Conservation (phyloP, 2,113 vertebrate genomes). For the Chlamydotis undulata region DNA sequence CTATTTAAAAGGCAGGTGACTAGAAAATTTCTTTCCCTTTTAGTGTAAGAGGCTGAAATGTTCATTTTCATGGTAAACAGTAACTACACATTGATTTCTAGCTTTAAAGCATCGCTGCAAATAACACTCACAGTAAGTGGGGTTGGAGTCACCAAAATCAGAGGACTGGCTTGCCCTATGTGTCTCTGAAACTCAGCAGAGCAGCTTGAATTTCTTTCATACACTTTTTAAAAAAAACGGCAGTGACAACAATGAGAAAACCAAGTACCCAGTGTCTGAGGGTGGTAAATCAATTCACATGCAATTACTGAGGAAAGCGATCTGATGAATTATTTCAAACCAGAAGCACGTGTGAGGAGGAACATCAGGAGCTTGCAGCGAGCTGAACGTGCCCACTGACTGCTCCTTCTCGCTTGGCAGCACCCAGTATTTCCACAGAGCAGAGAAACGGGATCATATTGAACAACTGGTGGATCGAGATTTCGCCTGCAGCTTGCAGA, state of each 20-base stretch:
- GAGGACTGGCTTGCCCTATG: not conserved
- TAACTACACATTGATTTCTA: slow-evolving; percentile 36
- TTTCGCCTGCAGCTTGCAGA: not conserved
- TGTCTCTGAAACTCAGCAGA: not conserved
- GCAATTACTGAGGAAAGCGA: not conserved
- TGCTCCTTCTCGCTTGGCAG: not conserved
- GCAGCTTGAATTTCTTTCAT: slow-evolving; percentile 12
- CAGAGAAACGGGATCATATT: accelerated
- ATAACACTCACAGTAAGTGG: slow-evolving; percentile 14
- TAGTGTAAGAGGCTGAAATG: slow-evolving; percentile 44
- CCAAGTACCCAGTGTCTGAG: not conserved
- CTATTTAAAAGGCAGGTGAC: slow-evolving; percentile 70
- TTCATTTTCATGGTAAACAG: slow-evolving; percentile 68
- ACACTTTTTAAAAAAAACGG: not conserved
- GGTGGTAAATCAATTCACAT: not conserved
- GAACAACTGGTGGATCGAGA: accelerated
- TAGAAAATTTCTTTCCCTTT: slow-evolving; percentile 52
- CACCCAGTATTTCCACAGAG: not conserved
- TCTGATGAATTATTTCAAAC: not conserved
- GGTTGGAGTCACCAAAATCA: not conserved
- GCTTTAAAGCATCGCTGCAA: slow-evolving; percentile 50
- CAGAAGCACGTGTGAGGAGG: accelerated
- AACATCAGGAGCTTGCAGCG: not conserved
- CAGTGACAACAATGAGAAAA: not conserved
- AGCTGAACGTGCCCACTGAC: not conserved